phyloP scores from a whole-genome alignment of 2,797 vertebrate genomes.

The Anguilla obscura region DNA sequence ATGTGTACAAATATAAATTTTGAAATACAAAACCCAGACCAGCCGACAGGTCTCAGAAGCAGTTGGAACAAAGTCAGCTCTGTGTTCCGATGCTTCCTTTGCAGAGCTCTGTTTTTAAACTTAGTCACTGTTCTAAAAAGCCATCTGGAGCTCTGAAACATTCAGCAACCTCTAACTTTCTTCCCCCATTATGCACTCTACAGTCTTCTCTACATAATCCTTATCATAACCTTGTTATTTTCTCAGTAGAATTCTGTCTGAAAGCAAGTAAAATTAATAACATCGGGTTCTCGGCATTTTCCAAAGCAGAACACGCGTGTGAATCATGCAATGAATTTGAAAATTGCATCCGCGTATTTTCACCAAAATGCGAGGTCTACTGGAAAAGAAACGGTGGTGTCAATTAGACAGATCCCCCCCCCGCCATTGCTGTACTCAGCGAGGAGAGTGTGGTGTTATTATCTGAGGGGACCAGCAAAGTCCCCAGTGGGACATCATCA shows the following conservation, averaged over 20 bases:
- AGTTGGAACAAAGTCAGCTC: background rate
- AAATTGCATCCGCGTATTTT: constrained; percentile 12
- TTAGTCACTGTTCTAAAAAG: background rate
- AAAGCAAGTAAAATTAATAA: background rate
- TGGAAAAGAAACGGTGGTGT: constrained; percentile 16
- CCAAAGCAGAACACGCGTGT: constrained; percentile 35
- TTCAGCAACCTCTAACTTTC: background rate
- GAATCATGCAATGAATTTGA: background rate
- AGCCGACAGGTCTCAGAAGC: background rate
- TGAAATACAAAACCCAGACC: background rate
- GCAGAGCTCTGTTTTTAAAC: background rate
- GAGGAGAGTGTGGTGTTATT: constrained; percentile 60
- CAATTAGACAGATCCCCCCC: constrained; percentile 48
- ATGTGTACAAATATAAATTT: background rate
- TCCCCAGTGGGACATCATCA: constrained; percentile 55
- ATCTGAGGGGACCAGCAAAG: constrained; percentile 55
- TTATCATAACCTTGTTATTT: background rate
- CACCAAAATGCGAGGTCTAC: constrained; percentile 30
- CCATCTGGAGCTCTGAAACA: background rate
- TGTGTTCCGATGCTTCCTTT: background rate
- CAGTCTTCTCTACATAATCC: background rate
- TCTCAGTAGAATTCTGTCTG: background rate
- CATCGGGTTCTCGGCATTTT: constrained; percentile 16
- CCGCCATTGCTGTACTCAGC: constrained; percentile 40
- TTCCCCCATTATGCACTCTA: background rate